Evolutionary conservation across 2,797 vertebrate species (phyloP), one percentile per base, ranked within the genome.

Genomic region (Pachyuromys duprasi): DNA sequence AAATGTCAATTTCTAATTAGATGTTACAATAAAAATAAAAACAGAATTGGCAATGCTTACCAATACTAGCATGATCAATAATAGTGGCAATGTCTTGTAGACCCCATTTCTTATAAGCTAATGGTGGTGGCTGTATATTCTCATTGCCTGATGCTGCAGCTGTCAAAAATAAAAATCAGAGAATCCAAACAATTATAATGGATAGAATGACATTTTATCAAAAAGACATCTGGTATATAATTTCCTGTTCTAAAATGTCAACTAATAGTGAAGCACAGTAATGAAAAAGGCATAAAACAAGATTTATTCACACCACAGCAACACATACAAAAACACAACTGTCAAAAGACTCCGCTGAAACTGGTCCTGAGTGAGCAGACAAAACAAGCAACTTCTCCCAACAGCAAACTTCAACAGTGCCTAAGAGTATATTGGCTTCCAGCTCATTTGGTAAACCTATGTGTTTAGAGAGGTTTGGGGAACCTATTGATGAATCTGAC

Each of bases 31-130:
- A 36, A 36, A 81, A 42, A 78, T 24, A 95, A 79, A n/a, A 55
- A 55, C 55, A 72, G 18, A 93, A 97, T 95, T 26, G 79, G 83
- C 86, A 95, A 89, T 78, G 69, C 99, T 99, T 98, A 99, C 99
- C 99, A 92, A 99, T 98, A 90, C 99, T 99, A 97, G 99, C 99
- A 98, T 99, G 99, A 98, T 99, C 99, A 94, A 99, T 98, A 83
- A 99, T 99, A 0, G 97, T 98, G 96, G 99, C 99, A 98, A 99
- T 99, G 96, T 99, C 99, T 98, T 99, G 99, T 78, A 99, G 99
- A 83, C 99, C 99, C 99, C 99, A 99, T 97, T 99, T 99, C 98
- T 99, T 99, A 97, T 99, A 99, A 78, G 99, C 99, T 97, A 99
- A 98, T 0, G 99, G 99, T 80, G 99, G 99, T 55, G 99, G 99